Evolutionary conservation across 1,140 invertebrate species (phyloP).

Genomic region (Aradophagus sp.): DNA sequence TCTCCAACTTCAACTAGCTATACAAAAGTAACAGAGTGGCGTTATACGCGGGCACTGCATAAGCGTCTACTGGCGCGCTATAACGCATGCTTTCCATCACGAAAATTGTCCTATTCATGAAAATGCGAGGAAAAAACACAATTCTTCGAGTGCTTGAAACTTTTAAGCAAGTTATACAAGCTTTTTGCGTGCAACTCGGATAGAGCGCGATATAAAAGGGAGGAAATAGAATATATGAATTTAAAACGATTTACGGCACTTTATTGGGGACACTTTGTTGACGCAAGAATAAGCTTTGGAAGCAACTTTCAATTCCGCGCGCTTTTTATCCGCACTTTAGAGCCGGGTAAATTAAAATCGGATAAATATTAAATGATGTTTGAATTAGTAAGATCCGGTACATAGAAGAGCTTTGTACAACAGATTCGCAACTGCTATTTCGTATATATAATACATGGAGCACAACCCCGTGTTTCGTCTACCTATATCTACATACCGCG

Average conservation of each 20-base stretch:
- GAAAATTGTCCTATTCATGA: constrained; percentile 56
- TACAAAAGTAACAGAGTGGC: constrained; percentile 52
- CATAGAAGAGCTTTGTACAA: constrained; percentile 42
- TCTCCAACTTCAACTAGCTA: constrained; percentile 56
- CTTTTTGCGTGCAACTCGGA: constrained; percentile 18
- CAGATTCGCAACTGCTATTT: constrained; percentile 64
- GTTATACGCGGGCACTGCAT: constrained; percentile 47
- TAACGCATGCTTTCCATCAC: constrained; percentile 55
- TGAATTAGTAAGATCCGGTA: constrained; percentile 51
- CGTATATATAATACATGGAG: constrained; percentile 60
- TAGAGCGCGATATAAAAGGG: neutral
- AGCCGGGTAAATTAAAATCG: constrained; percentile 37
- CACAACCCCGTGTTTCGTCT: constrained; percentile 63
- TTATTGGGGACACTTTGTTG: too few species aligned
- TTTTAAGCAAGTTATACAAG: constrained; percentile 38
- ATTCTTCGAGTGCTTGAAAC: constrained; percentile 41
- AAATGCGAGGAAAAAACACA: constrained; percentile 33
- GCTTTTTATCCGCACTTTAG: constrained; percentile 4
- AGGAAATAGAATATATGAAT: constrained; percentile 15
- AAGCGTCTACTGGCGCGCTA: constrained; percentile 36
- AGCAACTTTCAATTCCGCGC: too few species aligned
- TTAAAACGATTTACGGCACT: too few species aligned
- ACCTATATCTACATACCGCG: constrained; percentile 70
- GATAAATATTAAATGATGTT: constrained; percentile 54
- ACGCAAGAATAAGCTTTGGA: too few species aligned